A percentile compares a stretch with the other conserved stretches of the same genome.
These are phyloP conservation scores for Candoia aspera DNA, from an alignment of 2,113 vertebrate species.

Conservation along the genomic window DNA sequence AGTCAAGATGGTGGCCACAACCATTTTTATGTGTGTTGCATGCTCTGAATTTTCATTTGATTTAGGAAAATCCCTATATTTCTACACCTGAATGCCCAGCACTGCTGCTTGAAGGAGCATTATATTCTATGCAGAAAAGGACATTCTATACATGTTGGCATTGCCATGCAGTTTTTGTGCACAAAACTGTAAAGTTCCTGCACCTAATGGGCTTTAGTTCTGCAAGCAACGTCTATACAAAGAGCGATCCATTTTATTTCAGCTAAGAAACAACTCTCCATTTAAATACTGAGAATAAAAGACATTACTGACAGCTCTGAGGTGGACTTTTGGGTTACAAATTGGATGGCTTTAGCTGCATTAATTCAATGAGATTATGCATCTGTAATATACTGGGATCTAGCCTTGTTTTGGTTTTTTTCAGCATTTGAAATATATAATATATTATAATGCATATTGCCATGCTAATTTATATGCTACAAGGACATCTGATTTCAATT, in stretches of 20 bases:
- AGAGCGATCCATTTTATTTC: not conserved
- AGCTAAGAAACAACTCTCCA: not conserved
- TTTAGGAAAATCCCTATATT: not conserved
- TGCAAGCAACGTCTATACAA: not conserved
- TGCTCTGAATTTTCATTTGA: not conserved
- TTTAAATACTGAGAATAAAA: not conserved
- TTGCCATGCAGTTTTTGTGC: not conserved
- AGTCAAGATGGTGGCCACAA: too few species aligned
- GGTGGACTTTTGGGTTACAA: not conserved
- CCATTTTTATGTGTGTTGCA: not conserved
- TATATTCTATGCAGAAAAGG: not conserved
- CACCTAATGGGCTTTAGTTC: not conserved
- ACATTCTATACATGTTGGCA: not conserved
- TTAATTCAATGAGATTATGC: not conserved
- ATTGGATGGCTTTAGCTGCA: not conserved
- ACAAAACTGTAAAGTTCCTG: not conserved
- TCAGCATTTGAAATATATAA: not conserved
- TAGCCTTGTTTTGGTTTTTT: not conserved
- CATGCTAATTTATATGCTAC: conserved; percentile 11
- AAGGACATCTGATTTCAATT: conserved; percentile 9
- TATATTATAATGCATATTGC: not conserved
- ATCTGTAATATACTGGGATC: not conserved
- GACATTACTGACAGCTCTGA: not conserved
- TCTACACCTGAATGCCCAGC: not conserved
- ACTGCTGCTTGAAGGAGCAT: not conserved